phyloP scores from a whole-genome alignment of 2,797 vertebrate species.

The Betta splendens region DNA sequence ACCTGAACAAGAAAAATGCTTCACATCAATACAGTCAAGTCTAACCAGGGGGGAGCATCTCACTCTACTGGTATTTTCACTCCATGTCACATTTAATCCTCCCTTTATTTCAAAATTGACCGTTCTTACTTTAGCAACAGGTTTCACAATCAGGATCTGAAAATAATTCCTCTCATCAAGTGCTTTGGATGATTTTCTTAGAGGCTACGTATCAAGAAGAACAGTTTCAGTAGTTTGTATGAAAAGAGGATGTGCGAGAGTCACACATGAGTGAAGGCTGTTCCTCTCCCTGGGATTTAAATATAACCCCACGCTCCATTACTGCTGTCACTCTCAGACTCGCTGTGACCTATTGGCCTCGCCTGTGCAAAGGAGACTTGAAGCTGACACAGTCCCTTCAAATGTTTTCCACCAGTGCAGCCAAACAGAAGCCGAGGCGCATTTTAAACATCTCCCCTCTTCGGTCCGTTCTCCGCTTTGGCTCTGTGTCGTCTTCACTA shows the following conservation, averaged over 20 bases:
- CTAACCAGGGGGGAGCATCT: constrained; percentile 32
- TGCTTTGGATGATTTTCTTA: constrained; percentile 39
- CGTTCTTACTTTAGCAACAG: constrained; percentile 5
- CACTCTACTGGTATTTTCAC: constrained; percentile 20
- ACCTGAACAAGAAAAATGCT: constrained; percentile 46
- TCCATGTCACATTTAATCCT: constrained; percentile 1
- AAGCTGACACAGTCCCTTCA: constrained; percentile 52
- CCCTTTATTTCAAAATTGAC: constrained; percentile 1
- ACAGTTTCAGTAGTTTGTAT: constrained; percentile 33
- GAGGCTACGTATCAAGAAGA: constrained; percentile 18
- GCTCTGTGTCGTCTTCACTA: constrained; percentile 9
- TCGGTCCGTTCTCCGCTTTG: not conserved
- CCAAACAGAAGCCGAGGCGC: constrained; percentile 19
- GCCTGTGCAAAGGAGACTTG: constrained; percentile 60
- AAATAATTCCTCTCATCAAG: constrained; percentile 33
- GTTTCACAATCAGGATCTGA: constrained; percentile 30
- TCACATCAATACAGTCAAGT: constrained; percentile 60
- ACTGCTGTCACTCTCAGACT: constrained; percentile 68
- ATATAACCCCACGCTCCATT: constrained; percentile 65
- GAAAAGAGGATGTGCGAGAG: constrained; percentile 55
- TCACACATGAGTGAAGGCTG: constrained; percentile 63
- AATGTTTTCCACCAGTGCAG: constrained; percentile 49
- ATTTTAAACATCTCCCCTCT: constrained; percentile 7
- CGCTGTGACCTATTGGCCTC: constrained; percentile 68
- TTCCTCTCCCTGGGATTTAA: constrained; percentile 65